Base-by-base conservation (phyloP, 2,888 invertebrate species). In the Crocallis elinguaria region DNA sequence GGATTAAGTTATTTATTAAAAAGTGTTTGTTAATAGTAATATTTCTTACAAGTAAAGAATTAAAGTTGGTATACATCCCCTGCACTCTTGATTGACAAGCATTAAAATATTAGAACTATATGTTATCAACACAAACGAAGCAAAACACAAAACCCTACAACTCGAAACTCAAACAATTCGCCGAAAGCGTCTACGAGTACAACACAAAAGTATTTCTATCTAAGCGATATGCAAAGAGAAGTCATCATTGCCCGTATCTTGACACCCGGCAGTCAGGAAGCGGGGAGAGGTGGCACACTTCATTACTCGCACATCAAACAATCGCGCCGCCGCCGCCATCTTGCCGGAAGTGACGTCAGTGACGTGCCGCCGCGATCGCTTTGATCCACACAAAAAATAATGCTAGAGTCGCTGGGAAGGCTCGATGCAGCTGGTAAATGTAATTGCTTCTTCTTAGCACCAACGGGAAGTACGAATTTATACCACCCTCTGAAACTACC, bases 251-350 rank as follows among this genome's bases (percentile, higher is more conserved):
- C 71, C 77, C 75, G 75, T 88, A 88, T 89, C 88, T 88, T 82
- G 88, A 86, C 88, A 84, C 84, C 82, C 82, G 84, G 77, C 84
- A 82, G 81, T 67, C 83, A 84, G 87, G 86, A 86, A 84, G 77
- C 80, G 78, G 79, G 53, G 85, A 83, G 87, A 82, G 83, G 79
- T 84, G 86, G 83, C 85, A 88, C 84, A 91, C 91, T 92, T 92
- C 92, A 92, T 92, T 92, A 92, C 91, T 86, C 85, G 84, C 82
- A 85, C 87, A 88, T 91, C 91, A 91, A 91, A 92, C 92, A 92
- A 92, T 89, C 86, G 82, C 71, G 72, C 75, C 73, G 74, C 71
- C 77, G 82, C 79, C 88, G 88, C 88, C 90, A 89, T 89, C 89
- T 89, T 87, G 82, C 76, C 87, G 90, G 90, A 90, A 84, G 86